Evolutionary conservation across 1,140 invertebrate species (phyloP).

Genomic region (Paraescarpia echinospica): DNA sequence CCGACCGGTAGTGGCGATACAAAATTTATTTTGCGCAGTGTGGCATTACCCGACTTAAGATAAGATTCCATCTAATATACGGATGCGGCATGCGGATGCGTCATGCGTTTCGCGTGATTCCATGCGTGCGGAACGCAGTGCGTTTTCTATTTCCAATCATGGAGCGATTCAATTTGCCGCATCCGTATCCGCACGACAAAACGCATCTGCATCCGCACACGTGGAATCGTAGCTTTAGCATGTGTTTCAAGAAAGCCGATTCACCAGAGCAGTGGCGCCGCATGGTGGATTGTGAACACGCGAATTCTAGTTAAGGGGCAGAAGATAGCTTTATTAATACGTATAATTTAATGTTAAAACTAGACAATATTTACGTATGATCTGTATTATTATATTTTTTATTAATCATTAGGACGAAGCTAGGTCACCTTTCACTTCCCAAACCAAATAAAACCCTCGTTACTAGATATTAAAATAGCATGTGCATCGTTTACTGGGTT

Average conservation of each 20-base stretch:
- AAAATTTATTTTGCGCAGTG: neutral
- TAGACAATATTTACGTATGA: neutral
- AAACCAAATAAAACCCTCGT: neutral
- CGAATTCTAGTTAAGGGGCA: neutral
- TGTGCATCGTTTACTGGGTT: neutral
- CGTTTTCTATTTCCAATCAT: too few relatives aligned
- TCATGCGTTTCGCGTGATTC: too few relatives aligned
- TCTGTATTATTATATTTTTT: neutral
- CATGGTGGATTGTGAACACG: neutral
- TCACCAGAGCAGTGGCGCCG: neutral
- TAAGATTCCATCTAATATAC: too few relatives aligned
- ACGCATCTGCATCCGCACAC: too few relatives aligned
- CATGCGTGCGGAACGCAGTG: too few relatives aligned
- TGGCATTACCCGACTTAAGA: too few relatives aligned
- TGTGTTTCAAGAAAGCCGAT: neutral
- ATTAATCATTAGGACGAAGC: neutral
- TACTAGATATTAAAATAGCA: neutral
- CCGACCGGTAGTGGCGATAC: too few relatives aligned
- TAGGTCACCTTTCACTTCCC: neutral
- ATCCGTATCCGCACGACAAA: too few relatives aligned
- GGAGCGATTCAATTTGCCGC: too few relatives aligned
- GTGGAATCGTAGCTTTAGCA: neutral
- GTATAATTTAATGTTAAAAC: neutral
- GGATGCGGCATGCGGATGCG: too few relatives aligned
- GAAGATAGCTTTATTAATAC: neutral